These are phyloP conservation scores for Barypeithes pellucidus DNA, from an alignment of 2,888 invertebrate genomes.

Conservation along the genomic window DNA sequence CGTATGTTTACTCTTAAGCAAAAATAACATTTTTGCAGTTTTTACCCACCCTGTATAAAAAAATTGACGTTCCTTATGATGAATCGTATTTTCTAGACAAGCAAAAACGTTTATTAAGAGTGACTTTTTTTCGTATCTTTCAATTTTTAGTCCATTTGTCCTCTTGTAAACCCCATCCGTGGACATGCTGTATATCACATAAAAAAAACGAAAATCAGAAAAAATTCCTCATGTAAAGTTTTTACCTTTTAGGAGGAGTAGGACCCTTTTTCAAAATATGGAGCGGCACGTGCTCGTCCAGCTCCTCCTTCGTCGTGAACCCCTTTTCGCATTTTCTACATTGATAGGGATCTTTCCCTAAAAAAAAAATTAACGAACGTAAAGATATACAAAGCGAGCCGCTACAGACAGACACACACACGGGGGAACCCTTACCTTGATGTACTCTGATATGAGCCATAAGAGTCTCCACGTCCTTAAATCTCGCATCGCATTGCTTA, in stretches of 20 bases:
- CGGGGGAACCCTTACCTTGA: conserved; percentile 59
- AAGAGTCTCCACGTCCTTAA: conserved; percentile 62
- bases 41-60: too few relatives aligned
- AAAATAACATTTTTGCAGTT: too few relatives aligned
- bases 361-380: conserved; percentile 2
- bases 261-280: conserved; percentile 63
- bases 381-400: not conserved
- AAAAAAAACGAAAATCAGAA: too few relatives aligned
- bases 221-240: too few relatives aligned
- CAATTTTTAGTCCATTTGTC: too few relatives aligned
- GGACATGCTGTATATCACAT: too few relatives aligned
- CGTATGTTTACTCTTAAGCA: too few relatives aligned
- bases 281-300: conserved; percentile 62
- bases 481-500: conserved; percentile 59
- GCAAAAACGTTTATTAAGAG: too few relatives aligned
- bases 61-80: too few relatives aligned
- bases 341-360: conserved; percentile 66
- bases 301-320: conserved; percentile 62
- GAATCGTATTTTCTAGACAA: too few relatives aligned
- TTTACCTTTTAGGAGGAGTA: conserved; percentile 33
- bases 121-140: too few relatives aligned
- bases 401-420: conserved; percentile 8
- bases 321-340: conserved; percentile 65
- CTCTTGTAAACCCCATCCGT: too few relatives aligned
- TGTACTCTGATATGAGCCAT: conserved; percentile 66